Evolutionary conservation across 2,797 vertebrate genomes (phyloP).

Genomic region (Denticeps clupeoides): DNA sequence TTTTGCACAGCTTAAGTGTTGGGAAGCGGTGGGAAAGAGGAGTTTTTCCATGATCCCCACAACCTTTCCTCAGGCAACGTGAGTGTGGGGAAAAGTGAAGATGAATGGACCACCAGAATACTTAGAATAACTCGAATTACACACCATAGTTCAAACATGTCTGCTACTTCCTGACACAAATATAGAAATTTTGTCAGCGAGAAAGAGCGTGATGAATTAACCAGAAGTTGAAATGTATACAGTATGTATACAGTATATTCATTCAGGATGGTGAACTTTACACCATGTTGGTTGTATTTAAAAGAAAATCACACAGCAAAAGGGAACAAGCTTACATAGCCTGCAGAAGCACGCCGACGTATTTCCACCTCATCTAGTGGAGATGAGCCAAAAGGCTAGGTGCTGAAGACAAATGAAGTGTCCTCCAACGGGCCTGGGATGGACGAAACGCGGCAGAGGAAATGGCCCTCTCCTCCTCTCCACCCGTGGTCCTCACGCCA

Average conservation of each 20-base stretch:
- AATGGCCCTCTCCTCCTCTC: background rate
- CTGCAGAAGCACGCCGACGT: slow-evolving; percentile 17
- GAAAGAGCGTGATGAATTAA: too few species aligned
- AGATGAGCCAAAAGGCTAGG: slow-evolving; percentile 27
- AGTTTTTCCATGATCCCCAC: background rate
- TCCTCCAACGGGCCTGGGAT: slow-evolving; percentile 16
- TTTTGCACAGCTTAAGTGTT: slow-evolving; percentile 8
- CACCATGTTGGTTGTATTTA: too few species aligned
- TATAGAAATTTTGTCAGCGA: too few species aligned
- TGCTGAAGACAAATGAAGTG: slow-evolving; percentile 43
- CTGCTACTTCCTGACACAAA: too few species aligned
- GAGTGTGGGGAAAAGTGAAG: too few species aligned
- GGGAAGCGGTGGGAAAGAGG: background rate
- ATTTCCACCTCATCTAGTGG: slow-evolving; percentile 39
- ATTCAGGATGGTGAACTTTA: too few species aligned
- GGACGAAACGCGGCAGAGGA: slow-evolving; percentile 5
- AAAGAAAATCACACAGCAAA: slow-evolving; percentile 18
- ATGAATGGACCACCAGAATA: too few species aligned
- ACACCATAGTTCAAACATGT: too few species aligned
- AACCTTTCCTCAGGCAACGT: too few species aligned
- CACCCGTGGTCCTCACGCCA: background rate
- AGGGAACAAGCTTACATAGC: slow-evolving; percentile 25
- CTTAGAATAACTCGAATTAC: too few species aligned
- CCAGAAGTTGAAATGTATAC: too few species aligned
- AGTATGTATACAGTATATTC: too few species aligned